A percentile compares a stretch with the other conserved stretches of the same genome.
These are phyloP conservation scores for Myanophis thanlyinensis DNA, from an alignment of 2,113 vertebrate genomes.

Conservation along the genomic window DNA sequence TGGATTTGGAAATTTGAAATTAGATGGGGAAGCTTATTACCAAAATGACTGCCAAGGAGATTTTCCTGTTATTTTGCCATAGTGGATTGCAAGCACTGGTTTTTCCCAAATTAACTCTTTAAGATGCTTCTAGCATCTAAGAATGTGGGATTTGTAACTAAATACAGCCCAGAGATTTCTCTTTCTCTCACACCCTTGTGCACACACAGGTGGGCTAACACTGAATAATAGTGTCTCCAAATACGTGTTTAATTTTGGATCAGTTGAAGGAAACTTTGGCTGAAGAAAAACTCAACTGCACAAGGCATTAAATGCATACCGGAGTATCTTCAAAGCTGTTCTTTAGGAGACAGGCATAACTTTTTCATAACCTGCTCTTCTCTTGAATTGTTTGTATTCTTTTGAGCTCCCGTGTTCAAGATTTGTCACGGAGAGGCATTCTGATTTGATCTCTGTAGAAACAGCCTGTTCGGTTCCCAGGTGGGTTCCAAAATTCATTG, in stretches of 20 bases:
- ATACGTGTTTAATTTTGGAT: not conserved
- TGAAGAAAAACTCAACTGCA: not conserved
- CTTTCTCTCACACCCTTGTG: not conserved
- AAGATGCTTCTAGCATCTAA: not conserved
- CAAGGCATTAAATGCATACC: not conserved
- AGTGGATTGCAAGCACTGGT: not conserved
- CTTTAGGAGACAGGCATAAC: not conserved
- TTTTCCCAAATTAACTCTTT: not conserved
- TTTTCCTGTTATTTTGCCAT: not conserved
- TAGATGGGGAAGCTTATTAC: not conserved
- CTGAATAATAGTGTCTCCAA: not conserved
- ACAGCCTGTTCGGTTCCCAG: not conserved
- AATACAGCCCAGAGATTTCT: not conserved
- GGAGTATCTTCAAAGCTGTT: not conserved
- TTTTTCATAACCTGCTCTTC: not conserved
- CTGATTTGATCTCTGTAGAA: not conserved
- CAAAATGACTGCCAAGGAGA: not conserved
- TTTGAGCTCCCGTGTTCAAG: not conserved
- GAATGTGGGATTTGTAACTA: not conserved
- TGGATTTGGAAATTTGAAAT: not conserved
- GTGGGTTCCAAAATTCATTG: too few species aligned
- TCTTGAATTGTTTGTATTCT: not conserved
- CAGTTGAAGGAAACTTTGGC: not conserved
- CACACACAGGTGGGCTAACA: not conserved
- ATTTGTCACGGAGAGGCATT: not conserved